Evolutionary conservation across 2,113 vertebrate genomes (phyloP).

Genomic region (Sebastes schlegelii): DNA sequence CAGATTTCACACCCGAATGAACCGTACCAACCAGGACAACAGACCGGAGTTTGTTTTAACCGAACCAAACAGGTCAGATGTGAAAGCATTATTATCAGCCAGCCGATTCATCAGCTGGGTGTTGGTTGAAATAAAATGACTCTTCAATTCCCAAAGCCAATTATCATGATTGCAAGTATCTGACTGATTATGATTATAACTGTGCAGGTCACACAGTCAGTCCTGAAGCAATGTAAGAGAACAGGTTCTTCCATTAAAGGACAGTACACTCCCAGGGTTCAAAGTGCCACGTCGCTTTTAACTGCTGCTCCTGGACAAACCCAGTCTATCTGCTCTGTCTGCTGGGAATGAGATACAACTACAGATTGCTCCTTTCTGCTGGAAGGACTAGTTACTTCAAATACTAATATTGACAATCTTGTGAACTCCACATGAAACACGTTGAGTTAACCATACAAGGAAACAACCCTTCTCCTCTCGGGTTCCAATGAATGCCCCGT

Average conservation of each 20-base stretch:
- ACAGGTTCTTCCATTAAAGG: rapidly evolving
- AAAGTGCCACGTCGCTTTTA: slow-evolving; percentile 11
- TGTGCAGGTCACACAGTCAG: no score
- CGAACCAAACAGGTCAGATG: no score
- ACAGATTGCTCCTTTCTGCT: background rate
- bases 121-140: no score
- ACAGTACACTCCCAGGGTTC: background rate
- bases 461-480: background rate
- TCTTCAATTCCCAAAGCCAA: no score
- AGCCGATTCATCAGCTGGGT: no score
- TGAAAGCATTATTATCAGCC: no score
- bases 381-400: background rate
- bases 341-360: slow-evolving; percentile 9
- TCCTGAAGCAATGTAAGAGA: background rate
- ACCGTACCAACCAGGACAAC: no score
- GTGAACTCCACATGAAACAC: background rate
- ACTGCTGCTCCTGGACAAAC: background rate
- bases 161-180: no score
- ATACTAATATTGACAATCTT: background rate
- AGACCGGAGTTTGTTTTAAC: no score
- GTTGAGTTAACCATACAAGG: background rate
- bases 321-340: slow-evolving; percentile 8
- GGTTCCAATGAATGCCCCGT: background rate
- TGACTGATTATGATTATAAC: no score
- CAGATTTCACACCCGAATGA: no score